Evolutionary conservation across 2,888 invertebrate species (phyloP).

Genomic region (Spicauda simplicius): DNA sequence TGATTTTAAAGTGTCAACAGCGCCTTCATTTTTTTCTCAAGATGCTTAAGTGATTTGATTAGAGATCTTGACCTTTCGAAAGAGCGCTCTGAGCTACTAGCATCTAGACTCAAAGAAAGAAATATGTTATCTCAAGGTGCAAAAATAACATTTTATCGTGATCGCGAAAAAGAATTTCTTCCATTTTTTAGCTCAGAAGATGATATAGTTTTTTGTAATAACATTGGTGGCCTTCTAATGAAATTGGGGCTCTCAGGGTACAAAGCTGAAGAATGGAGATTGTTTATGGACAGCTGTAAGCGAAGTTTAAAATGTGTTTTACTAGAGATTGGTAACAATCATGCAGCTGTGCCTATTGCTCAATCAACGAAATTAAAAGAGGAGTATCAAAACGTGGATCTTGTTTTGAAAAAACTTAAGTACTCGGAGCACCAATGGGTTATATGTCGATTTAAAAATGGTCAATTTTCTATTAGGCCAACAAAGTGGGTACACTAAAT

Average conservation of each 20-base stretch:
- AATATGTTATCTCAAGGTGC: slow-evolving; percentile 13
- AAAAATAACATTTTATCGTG: slow-evolving; percentile 18
- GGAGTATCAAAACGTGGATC: slow-evolving; percentile 27
- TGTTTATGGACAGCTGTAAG: slow-evolving; percentile 34
- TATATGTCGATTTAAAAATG: slow-evolving; percentile 23
- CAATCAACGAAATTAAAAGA: slow-evolving; percentile 35
- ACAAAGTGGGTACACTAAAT: slow-evolving; percentile 37
- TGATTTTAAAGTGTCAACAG: slow-evolving; percentile 9
- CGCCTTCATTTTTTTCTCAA: slow-evolving; percentile 30
- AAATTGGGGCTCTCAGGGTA: slow-evolving; percentile 16
- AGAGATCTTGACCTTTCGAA: slow-evolving; percentile 13
- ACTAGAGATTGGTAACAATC: slow-evolving; percentile 28
- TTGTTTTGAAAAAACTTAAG: slow-evolving; percentile 2
- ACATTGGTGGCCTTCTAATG: slow-evolving; percentile 19
- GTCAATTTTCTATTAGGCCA: slow-evolving; percentile 36
- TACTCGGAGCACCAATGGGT: too few species aligned
- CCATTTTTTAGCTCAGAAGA: slow-evolving; percentile 25
- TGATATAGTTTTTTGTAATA: slow-evolving; percentile 31
- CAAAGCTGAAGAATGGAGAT: slow-evolving; percentile 23
- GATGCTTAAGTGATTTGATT: slow-evolving; percentile 30
- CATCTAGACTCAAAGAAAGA: slow-evolving; percentile 24
- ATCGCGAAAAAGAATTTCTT: slow-evolving; percentile 27
- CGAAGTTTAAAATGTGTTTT: slow-evolving; percentile 29
- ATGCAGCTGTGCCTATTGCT: slow-evolving; percentile 32
- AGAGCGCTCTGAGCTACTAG: too few species aligned